Percentiles rank a stretch among this genome's conserved stretches.
Conservation (phyloP, 2,888 invertebrate species). For the Drosophila bunnanda region DNA sequence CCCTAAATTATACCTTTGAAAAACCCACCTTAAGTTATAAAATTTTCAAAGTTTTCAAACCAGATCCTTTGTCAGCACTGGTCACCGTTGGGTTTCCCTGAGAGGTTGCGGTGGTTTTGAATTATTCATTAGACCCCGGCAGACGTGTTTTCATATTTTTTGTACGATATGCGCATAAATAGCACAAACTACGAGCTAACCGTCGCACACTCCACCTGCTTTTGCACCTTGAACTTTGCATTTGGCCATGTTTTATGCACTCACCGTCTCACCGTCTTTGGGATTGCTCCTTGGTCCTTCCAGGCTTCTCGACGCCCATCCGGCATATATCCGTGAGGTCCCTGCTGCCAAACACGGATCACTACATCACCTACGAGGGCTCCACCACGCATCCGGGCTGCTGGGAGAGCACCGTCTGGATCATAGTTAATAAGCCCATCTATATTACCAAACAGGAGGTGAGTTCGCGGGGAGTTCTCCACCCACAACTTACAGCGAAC, state of each 20-base stretch:
- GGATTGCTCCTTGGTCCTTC: not conserved
- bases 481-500: constrained; percentile 28
- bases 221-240: constrained; percentile 51
- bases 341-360: constrained; percentile 95
- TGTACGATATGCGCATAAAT: constrained; percentile 49
- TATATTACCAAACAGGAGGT: constrained; percentile 98
- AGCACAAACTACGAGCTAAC: constrained; percentile 13
- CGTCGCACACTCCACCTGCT: not conserved
- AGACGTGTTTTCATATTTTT: constrained; percentile 57
- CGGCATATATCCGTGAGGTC: constrained; percentile 93
- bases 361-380: constrained; percentile 99
- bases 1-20: not conserved
- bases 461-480: constrained; percentile 49
- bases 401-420: constrained; percentile 99
- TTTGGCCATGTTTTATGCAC: constrained; percentile 29
- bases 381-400: constrained; percentile 99
- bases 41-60: too few species aligned
- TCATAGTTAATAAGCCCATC: constrained; percentile 98
- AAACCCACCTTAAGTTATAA: not conserved
- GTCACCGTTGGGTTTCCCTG: not conserved
- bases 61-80: constrained; percentile 31
- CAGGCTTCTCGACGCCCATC: constrained; percentile 93
- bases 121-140: constrained; percentile 67
- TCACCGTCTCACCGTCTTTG: constrained; percentile 14
- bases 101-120: constrained; percentile 38